phyloP scores from a whole-genome alignment of 2,888 invertebrate species.

The Onthophagus sagittarius region DNA sequence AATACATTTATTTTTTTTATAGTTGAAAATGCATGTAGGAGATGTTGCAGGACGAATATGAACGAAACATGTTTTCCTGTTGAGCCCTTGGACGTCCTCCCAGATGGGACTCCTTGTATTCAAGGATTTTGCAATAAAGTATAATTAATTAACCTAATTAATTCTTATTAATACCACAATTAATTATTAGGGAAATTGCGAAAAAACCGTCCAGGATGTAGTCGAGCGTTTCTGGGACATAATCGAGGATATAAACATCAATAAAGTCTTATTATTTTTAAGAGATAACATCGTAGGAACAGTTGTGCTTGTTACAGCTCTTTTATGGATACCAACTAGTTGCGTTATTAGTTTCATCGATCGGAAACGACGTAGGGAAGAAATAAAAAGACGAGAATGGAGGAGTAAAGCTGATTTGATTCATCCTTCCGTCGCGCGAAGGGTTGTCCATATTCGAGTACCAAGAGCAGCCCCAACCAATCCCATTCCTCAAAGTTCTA shows the following conservation, averaged over 20 bases:
- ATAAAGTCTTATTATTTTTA: constrained; percentile 83
- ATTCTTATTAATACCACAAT: not conserved
- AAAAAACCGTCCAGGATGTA: constrained; percentile 91
- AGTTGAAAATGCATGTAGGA: constrained; percentile 90
- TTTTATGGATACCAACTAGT: constrained; percentile 93
- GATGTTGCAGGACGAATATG: constrained; percentile 87
- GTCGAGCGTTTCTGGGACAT: constrained; percentile 97
- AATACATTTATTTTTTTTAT: constrained; percentile 4
- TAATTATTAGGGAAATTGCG: constrained; percentile 76
- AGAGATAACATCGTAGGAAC: constrained; percentile 93
- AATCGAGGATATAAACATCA: constrained; percentile 93
- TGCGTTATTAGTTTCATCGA: constrained; percentile 85
- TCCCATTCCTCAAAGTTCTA: constrained; percentile 5
- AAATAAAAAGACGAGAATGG: constrained; percentile 71
- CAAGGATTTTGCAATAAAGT: constrained; percentile 96
- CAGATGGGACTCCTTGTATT: constrained; percentile 93
- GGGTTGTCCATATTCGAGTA: constrained; percentile 62
- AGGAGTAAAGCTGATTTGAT: constrained; percentile 65
- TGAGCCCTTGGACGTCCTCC: constrained; percentile 81
- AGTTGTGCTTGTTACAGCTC: constrained; percentile 83
- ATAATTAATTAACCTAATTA: constrained; percentile 27
- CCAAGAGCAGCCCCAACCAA: constrained; percentile 32
- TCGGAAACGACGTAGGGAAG: constrained; percentile 66
- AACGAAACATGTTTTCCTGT: constrained; percentile 91
- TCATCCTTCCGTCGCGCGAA: constrained; percentile 69